phyloP scores from a whole-genome alignment of 2,797 vertebrate genomes.

The Limosa lapponica region DNA sequence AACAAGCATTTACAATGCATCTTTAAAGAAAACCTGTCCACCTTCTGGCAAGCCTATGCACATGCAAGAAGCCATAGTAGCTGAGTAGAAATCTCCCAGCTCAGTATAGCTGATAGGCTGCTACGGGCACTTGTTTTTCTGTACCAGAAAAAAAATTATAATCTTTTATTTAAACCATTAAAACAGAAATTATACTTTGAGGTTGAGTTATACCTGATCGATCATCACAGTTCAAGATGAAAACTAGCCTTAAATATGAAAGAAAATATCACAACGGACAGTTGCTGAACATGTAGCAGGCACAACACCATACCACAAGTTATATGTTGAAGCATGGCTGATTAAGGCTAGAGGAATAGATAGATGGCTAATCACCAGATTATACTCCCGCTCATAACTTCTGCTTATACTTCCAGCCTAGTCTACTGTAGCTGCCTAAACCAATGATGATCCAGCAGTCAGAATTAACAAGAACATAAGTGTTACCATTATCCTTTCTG shows the following conservation, averaged over 20 bases:
- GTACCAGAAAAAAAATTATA: background rate
- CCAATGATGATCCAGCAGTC: background rate
- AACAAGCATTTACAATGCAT: background rate
- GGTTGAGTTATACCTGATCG: background rate
- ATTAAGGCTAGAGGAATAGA: background rate
- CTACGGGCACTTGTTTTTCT: background rate
- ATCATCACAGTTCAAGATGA: constrained; percentile 23
- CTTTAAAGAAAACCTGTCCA: background rate
- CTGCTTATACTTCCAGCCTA: background rate
- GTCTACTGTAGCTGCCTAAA: background rate
- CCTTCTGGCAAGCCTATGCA: background rate
- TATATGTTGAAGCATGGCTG: background rate
- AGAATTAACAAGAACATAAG: background rate
- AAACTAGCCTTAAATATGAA: constrained; percentile 32
- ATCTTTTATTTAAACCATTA: constrained; percentile 7
- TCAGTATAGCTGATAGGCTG: background rate
- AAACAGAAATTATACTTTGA: constrained; percentile 36
- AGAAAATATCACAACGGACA: background rate
- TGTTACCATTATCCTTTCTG: background rate
- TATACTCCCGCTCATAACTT: background rate
- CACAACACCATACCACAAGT: background rate
- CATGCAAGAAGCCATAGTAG: background rate
- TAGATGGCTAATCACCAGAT: background rate
- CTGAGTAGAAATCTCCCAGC: background rate
- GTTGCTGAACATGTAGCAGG: background rate